Conservation (phyloP, 2,113 vertebrate genomes). For the Centrocercus urophasianus region DNA sequence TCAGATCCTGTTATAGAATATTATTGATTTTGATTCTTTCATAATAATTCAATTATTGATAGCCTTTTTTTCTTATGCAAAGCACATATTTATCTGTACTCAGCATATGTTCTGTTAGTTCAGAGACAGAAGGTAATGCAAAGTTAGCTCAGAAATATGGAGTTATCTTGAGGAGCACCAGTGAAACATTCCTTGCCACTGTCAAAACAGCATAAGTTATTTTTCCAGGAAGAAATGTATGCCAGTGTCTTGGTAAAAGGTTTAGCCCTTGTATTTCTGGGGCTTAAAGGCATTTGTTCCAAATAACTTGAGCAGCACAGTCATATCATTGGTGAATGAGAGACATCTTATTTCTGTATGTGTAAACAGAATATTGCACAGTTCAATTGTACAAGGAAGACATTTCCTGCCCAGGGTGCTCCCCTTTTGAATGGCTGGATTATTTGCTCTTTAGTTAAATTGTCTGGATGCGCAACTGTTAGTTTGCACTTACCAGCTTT, state of each 20-base stretch:
- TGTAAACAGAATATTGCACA: background rate
- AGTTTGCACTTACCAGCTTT: background rate
- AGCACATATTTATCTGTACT: background rate
- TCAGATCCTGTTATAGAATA: background rate
- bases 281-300: background rate
- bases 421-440: background rate
- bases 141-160: background rate
- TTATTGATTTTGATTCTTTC: background rate
- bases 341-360: background rate
- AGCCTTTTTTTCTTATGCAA: background rate
- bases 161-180: background rate
- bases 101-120: background rate
- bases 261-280: background rate
- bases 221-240: background rate
- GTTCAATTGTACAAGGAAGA: background rate
- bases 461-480: background rate
- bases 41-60: conserved; percentile 9
- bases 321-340: background rate
- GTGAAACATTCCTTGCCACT: background rate
- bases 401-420: background rate
- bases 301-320: background rate
- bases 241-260: background rate
- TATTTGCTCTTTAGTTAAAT: background rate
- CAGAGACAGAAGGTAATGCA: background rate
- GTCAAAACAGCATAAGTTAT: background rate